These are phyloP conservation scores for Xiphophorus birchmanni DNA, from an alignment of 2,797 vertebrate genomes.

Conservation along the genomic window DNA sequence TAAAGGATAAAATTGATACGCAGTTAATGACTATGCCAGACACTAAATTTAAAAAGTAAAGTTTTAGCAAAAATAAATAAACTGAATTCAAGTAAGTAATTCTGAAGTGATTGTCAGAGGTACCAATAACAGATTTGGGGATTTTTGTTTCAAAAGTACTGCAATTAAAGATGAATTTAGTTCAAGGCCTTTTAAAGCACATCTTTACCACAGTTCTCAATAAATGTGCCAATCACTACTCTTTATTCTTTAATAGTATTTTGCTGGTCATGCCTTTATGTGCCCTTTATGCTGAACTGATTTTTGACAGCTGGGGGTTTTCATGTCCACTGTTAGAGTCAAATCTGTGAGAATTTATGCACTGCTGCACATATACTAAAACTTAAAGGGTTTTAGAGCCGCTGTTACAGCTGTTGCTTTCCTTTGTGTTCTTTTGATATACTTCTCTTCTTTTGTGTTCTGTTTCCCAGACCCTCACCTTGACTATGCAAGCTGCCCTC, in stretches of 20 bases:
- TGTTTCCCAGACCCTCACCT: constrained; percentile 44
- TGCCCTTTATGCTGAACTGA: not conserved
- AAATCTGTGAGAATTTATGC: not conserved
- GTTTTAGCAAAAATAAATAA: not conserved
- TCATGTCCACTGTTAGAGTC: constrained; percentile 11
- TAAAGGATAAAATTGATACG: not conserved
- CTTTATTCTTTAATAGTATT: not conserved
- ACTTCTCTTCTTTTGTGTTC: constrained; percentile 24
- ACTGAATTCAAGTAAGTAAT: not conserved
- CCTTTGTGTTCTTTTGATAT: constrained; percentile 52
- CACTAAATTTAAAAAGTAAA: not conserved
- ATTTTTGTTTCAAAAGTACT: not conserved
- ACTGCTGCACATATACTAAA: constrained; percentile 6
- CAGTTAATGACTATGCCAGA: too few relatives aligned
- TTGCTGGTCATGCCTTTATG: constrained; percentile 6
- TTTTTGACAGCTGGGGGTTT: constrained; percentile 23
- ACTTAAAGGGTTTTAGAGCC: constrained; percentile 36
- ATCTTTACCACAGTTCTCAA: not conserved
- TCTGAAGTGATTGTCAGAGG: not conserved
- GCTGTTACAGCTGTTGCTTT: constrained; percentile 62
- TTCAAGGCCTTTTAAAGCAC: not conserved
- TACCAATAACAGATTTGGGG: not conserved
- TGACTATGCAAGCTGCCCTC: constrained; percentile 49
- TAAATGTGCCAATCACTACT: not conserved
- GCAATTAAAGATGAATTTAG: not conserved